Evolutionary conservation across 2,888 invertebrate genomes (phyloP).

Genomic region (Drosophila acutilabella): DNA sequence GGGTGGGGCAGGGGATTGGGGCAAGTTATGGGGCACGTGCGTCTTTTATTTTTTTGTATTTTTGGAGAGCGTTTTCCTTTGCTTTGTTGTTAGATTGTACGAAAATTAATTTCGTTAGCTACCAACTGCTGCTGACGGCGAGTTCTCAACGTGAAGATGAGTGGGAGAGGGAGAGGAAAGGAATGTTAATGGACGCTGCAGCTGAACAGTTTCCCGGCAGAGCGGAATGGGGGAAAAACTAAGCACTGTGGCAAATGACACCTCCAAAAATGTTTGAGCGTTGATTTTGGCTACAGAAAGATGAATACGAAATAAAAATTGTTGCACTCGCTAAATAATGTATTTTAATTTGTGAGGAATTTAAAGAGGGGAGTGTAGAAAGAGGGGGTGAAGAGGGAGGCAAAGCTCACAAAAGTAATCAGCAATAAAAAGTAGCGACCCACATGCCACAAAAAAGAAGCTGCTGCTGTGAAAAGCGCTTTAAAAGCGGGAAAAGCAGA

Average conservation of each 20-base stretch:
- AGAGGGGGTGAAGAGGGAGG: not conserved
- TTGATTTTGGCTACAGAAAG: constrained; percentile 44
- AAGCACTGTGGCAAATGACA: constrained; percentile 56
- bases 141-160: constrained; percentile 28
- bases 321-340: constrained; percentile 31
- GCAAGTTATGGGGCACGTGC: constrained; percentile 44
- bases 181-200: constrained; percentile 42
- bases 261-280: constrained; percentile 56
- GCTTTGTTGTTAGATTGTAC: constrained; percentile 66
- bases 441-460: constrained; percentile 30
- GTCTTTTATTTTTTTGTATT: constrained; percentile 40
- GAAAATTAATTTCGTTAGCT: constrained; percentile 80
- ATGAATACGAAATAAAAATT: constrained; percentile 23
- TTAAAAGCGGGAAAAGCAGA: not conserved
- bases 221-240: not conserved
- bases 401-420: constrained; percentile 31
- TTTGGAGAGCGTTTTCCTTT: constrained; percentile 42
- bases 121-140: constrained; percentile 67
- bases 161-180: not conserved
- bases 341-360: constrained; percentile 27
- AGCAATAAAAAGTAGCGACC: constrained; percentile 48
- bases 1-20: not conserved
- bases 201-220: constrained; percentile 2
- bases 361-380: not conserved
- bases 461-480: constrained; percentile 10